Conservation (phyloP, 2,113 vertebrate genomes). For the Gallinago paraguaiae region DNA sequence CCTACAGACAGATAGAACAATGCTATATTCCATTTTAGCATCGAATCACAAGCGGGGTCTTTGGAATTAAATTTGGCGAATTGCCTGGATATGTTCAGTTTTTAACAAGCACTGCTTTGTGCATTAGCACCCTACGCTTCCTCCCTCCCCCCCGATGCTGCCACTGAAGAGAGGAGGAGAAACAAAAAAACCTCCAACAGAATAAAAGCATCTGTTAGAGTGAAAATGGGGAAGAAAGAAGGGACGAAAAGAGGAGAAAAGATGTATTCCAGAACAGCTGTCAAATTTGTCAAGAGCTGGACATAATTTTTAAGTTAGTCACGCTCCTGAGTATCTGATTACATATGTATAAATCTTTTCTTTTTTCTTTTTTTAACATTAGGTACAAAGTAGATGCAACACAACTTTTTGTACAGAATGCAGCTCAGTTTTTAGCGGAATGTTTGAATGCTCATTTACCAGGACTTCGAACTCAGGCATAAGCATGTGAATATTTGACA, state of each 20-base stretch:
- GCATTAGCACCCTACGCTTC: conserved; percentile 66
- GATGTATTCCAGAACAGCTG: conserved; percentile 73
- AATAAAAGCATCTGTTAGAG: conserved; percentile 84
- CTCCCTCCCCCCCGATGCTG: conserved; percentile 44
- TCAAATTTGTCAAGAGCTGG: conserved; percentile 73
- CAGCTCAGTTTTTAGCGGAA: neutral
- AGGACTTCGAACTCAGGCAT: neutral
- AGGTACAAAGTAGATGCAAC: neutral
- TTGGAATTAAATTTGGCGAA: conserved; percentile 85
- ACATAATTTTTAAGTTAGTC: conserved; percentile 31
- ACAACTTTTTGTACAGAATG: neutral
- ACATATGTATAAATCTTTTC: neutral
- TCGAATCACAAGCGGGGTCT: conserved; percentile 75
- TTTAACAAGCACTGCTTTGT: conserved; percentile 92
- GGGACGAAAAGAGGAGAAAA: conserved; percentile 43
- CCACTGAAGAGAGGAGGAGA: conserved; percentile 59
- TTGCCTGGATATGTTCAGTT: conserved; percentile 86
- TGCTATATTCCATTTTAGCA: conserved; percentile 76
- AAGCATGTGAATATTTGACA: neutral
- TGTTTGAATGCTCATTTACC: neutral
- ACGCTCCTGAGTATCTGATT: conserved; percentile 45
- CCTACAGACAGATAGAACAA: conserved; percentile 76
- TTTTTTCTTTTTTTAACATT: neutral
- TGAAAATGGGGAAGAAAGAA: conserved; percentile 56
- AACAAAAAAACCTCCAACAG: conserved; percentile 76